These are phyloP conservation scores for Equus przewalskii DNA, from an alignment of 2,113 vertebrate genomes.

Conservation along the genomic window DNA sequence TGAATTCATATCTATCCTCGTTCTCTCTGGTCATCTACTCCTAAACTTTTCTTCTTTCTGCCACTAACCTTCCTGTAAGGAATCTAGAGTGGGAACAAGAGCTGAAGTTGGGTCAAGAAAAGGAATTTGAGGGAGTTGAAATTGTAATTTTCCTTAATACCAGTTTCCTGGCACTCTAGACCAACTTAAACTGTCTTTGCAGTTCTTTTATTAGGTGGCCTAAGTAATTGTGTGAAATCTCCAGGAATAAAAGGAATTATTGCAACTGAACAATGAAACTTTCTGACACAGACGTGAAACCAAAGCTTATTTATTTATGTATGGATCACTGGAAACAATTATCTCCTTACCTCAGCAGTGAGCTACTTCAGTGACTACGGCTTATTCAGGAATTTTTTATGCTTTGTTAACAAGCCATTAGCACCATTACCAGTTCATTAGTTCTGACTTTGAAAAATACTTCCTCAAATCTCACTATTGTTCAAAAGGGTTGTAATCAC, in stretches of 20 bases:
- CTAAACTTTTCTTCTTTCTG: neutral
- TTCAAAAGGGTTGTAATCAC: neutral
- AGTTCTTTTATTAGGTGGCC: neutral
- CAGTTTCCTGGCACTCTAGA: neutral
- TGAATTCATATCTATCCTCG: neutral
- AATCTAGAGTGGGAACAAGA: neutral
- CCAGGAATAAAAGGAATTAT: neutral
- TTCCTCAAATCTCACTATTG: neutral
- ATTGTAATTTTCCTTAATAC: neutral
- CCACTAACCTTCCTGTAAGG: neutral
- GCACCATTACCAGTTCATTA: constrained; percentile 34
- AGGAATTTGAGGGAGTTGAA: neutral
- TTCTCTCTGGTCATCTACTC: neutral
- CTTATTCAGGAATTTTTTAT: constrained; percentile 60
- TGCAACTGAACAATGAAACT: neutral
- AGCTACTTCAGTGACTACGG: constrained; percentile 1
- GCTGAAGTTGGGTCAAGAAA: neutral
- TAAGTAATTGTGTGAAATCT: neutral
- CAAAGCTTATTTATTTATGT: constrained; percentile 24
- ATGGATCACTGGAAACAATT: constrained; percentile 30
- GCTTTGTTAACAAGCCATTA: constrained; percentile 74
- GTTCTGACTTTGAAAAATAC: constrained; percentile 65
- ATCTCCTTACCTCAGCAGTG: neutral
- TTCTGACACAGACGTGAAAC: neutral
- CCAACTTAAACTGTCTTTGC: neutral